Base-by-base conservation (phyloP, 2,113 vertebrate genomes). In the Lathamus discolor region DNA sequence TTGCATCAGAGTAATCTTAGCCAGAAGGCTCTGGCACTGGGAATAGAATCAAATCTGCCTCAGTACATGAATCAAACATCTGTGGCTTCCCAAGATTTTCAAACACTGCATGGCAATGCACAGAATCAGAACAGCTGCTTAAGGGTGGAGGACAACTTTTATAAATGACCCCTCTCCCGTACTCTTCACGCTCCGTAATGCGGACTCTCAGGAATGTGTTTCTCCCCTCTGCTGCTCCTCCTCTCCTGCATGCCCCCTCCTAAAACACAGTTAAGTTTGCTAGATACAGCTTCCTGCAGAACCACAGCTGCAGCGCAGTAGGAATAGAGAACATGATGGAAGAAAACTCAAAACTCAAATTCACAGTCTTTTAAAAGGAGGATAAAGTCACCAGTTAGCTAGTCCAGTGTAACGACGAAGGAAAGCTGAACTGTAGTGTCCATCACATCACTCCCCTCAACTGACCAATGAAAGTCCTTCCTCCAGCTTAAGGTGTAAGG, bases 61-160 rank as follows among this genome's bases (percentile, higher is more conserved):
- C 76, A 72, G 59, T 3, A 11, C 14, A 70, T 55, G 79, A 93
- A 74, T 62, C 69, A 91, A 95, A 81, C 85, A 94, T 88, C 88
- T 95, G 85, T 52, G 87, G 39, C 59, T 92, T 52, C 54, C 73
- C 4, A 4, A 87, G 89, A 79, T 13, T 10, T 75, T 83, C 83
- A 52, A 92, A 84, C 35, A 51, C 27, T 48, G 37, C 25, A 28
- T 31, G 72, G 85, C 75, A 92, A 74, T 0, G 0, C 68, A 83
- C 22, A 86, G 93, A 95, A 78, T 52, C 55, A 96, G 64, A 90
- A 83, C 88, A 96, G 92, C 92, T 95, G 92, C 72, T 74, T 20
- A 76, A 83, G 92, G 94, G 93, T 61, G 85, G 92, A 87, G 67
- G 43, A 96, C 61, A 80, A 12, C 49, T 90, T 75, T 54, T 25